phyloP scores from a whole-genome alignment of 2,888 invertebrate species.

The Conomelus anceps region DNA sequence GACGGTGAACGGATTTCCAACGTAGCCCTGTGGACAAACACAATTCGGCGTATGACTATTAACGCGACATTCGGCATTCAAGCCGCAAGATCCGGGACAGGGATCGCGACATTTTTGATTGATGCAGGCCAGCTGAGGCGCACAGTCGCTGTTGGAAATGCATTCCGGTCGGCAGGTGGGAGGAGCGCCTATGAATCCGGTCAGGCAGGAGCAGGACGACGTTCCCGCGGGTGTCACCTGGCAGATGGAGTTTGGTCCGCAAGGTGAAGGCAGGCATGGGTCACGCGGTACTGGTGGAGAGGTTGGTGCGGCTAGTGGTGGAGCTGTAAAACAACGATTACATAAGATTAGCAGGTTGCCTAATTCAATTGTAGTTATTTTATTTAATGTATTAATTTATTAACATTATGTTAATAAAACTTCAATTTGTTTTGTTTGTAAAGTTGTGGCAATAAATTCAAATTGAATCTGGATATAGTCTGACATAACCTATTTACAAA shows the following conservation, averaged over 20 bases:
- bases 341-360: neutral
- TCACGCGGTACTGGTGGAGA: slow-evolving; percentile 39
- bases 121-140: slow-evolving; percentile 41
- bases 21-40: slow-evolving; percentile 50
- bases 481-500: too few species aligned
- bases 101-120: slow-evolving; percentile 45
- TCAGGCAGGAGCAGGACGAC: slow-evolving; percentile 60
- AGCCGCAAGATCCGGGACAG: slow-evolving; percentile 44
- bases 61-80: slow-evolving; percentile 46
- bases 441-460: too few species aligned
- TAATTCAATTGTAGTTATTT: neutral
- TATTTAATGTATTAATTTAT: too few species aligned
- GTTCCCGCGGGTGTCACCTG: slow-evolving; percentile 35
- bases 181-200: slow-evolving; percentile 56
- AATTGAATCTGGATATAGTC: too few species aligned
- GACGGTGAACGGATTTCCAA: slow-evolving; percentile 52
- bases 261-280: slow-evolving; percentile 69
- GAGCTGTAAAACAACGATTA: slow-evolving; percentile 38
- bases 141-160: slow-evolving; percentile 45
- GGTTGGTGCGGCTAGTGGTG: slow-evolving; percentile 36
- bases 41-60: slow-evolving; percentile 53
- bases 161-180: slow-evolving; percentile 49
- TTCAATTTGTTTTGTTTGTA: too few species aligned
- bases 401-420: too few species aligned
- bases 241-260: slow-evolving; percentile 59